A percentile compares a stretch with the other conserved stretches of the same genome.
Evolutionary conservation across 2,113 vertebrate genomes (phyloP).

Genomic region (cattle (Bos taurus)): ARS-UCD2.0 NC_037340.1:4970001-4970500

Average conservation of each 20-base stretch:
- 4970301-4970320: neutral
- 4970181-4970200: neutral
- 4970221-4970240: neutral
- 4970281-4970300: neutral
- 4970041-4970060: neutral
- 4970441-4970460: neutral
- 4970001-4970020: neutral
- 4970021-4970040: neutral
- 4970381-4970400: neutral
- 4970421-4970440: neutral
- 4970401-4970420: neutral
- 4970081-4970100: neutral
- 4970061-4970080: neutral
- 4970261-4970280: neutral
- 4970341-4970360: neutral
- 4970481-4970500: neutral
- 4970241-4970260: neutral
- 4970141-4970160: neutral
- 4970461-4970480: neutral
- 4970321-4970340: neutral
- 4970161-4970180: neutral
- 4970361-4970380: neutral
- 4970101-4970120: neutral
- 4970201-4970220: neutral
- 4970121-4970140: neutral